phyloP scores from a whole-genome alignment of 1,140 invertebrate genomes.

The Lutraria rhynchaena region DNA sequence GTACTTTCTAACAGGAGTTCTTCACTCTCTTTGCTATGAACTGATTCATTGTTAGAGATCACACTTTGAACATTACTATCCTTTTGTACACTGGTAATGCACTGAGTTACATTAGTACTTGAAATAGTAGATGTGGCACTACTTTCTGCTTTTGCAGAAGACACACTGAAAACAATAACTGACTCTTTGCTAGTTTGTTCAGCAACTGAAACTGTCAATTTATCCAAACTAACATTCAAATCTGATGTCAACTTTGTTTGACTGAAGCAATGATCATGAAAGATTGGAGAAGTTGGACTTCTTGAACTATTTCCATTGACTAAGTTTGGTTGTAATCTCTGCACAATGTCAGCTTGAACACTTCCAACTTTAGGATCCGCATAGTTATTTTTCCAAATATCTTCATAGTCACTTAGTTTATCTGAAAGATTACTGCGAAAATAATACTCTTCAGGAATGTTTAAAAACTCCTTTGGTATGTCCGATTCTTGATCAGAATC shows the following conservation, averaged over 20 bases:
- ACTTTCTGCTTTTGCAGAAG: neutral
- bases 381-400: slow-evolving; percentile 88
- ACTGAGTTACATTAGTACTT: neutral
- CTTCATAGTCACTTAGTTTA: slow-evolving; percentile 97
- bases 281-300: slow-evolving; percentile 21
- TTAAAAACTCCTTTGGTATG: slow-evolving; percentile 67
- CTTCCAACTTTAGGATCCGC: slow-evolving; percentile 56
- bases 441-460: slow-evolving; percentile 84
- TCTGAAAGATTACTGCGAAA: slow-evolving; percentile 93
- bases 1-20: too few species aligned
- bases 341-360: slow-evolving; percentile 52
- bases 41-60: neutral
- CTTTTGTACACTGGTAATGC: neutral
- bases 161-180: neutral
- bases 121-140: neutral
- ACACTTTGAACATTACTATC: slow-evolving; percentile 15
- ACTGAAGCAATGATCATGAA: slow-evolving; percentile 53
- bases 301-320: slow-evolving; percentile 36
- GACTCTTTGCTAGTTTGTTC: slow-evolving; percentile 8
- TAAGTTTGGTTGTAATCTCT: slow-evolving; percentile 49
- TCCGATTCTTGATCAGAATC: slow-evolving; percentile 11
- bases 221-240: slow-evolving; percentile 39
- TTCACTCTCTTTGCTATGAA: too few species aligned
- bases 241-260: slow-evolving; percentile 29
- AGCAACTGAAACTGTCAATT: slow-evolving; percentile 18